Evolutionary conservation across 2,888 invertebrate genomes (phyloP).

Genomic region (Oscheius sp.): DNA sequence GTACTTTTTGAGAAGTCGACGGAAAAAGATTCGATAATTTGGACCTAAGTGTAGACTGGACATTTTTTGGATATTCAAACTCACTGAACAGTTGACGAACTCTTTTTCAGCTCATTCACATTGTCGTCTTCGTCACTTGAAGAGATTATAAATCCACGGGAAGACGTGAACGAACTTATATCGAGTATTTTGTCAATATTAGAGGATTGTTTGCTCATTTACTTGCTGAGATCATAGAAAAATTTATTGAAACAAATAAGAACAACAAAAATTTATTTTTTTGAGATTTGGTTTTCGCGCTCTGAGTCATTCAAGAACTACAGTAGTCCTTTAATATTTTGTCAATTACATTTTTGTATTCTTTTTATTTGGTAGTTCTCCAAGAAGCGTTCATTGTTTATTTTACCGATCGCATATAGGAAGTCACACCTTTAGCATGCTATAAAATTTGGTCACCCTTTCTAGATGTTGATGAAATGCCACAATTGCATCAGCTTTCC

Average conservation of each 20-base stretch:
- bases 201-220: neutral
- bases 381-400: too few species aligned
- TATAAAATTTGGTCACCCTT: too few species aligned
- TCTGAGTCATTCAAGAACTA: neutral
- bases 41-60: neutral
- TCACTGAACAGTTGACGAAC: slow-evolving; percentile 20
- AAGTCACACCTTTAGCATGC: too few species aligned
- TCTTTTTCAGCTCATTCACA: slow-evolving; percentile 10
- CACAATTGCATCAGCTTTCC: too few species aligned
- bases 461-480: too few species aligned
- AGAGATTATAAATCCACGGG: slow-evolving; percentile 33
- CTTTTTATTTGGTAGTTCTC: neutral
- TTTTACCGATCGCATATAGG: too few species aligned
- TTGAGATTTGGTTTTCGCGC: neutral
- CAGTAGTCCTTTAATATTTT: slow-evolving; percentile 18
- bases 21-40: neutral
- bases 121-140: slow-evolving; percentile 34
- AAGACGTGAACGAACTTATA: slow-evolving; percentile 28
- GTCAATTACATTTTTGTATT: neutral
- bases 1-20: neutral
- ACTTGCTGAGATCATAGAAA: too few species aligned
- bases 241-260: too few species aligned
- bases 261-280: neutral
- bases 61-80: neutral
- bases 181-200: slow-evolving; percentile 31